Evolutionary conservation across 2,888 invertebrate genomes (phyloP), one percentile per base, ranked within the genome.

Genomic region (Rosalia funebris): DNA sequence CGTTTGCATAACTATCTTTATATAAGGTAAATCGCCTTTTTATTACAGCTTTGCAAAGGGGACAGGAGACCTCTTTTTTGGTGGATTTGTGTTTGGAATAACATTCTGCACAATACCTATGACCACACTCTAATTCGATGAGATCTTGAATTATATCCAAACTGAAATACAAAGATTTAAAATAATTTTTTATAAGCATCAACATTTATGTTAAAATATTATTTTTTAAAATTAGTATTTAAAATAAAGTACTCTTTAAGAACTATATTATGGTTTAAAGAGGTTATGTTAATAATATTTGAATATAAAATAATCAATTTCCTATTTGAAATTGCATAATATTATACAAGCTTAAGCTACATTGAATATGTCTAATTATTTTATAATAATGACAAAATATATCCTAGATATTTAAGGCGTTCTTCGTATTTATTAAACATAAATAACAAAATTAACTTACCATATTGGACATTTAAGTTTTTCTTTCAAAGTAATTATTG

Each of bases 61-160:
- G 66, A 37, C 66, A 66, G 9, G 16, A 14, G 5, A 7, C 16
- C 41, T 57, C 41, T 15, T 63, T 62, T 11, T 42, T 4, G 1
- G 37, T 55, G 2, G 50, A 57, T 54, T 59, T 63, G 41, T 61
- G 45, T 14, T 50, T 16, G 11, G 9, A 14, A 20, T 55, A 55
- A 39, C 66, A 66, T 34, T 19, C 36, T 2, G n/a, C 10, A 31
- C 66, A 66, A 37, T 60, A 57, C 42, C 47, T 57, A 37, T 66
- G 66, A n/a, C 57, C 55, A 47, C 66, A 66, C 7, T 57, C 56
- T 16, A 66, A 44, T 36, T 62, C 59, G 0, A 45, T 54, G 20
- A 47, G 14, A 25, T 63, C 62, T 44, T 60, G 46, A 2, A 66
- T 62, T 14, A 63, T 36, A 39, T 62, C 62, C 31, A 66, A 52